Conservation (phyloP, 2,797 vertebrate species). For the Acipenser ruthenus region DNA sequence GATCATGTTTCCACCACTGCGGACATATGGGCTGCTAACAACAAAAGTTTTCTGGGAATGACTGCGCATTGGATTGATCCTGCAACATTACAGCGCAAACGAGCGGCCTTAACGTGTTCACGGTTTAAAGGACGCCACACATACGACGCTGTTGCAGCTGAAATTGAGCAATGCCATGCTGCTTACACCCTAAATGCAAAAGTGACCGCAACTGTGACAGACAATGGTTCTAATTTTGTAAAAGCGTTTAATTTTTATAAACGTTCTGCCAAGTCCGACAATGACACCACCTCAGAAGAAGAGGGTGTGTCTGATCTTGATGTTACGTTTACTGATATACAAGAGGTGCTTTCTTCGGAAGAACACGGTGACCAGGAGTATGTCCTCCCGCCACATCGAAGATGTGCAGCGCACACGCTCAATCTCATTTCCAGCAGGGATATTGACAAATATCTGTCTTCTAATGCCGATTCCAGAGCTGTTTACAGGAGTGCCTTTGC, state of each 20-base stretch:
- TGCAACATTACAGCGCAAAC: constrained; percentile 20
- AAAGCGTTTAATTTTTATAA: constrained; percentile 21
- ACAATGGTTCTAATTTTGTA: constrained; percentile 16
- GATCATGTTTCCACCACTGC: constrained; percentile 24
- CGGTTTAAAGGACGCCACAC: constrained; percentile 25
- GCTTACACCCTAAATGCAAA: constrained; percentile 23
- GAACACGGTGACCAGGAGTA: too few relatives aligned
- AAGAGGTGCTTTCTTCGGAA: too few relatives aligned
- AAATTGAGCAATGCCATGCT: constrained; percentile 21
- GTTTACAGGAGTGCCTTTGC: too few relatives aligned
- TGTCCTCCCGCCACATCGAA: too few relatives aligned
- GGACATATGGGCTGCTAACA: constrained; percentile 25
- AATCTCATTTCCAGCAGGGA: too few relatives aligned
- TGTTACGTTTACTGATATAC: too few relatives aligned
- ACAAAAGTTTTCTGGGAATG: constrained; percentile 23
- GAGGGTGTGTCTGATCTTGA: too few relatives aligned
- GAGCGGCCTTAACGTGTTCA: constrained; percentile 25
- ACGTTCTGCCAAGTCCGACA: constrained; percentile 18
- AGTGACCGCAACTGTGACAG: constrained; percentile 15
- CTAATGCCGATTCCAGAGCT: too few relatives aligned
- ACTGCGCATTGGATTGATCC: constrained; percentile 23
- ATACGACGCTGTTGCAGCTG: constrained; percentile 24
- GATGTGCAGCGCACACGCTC: too few relatives aligned
- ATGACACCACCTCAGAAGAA: too few relatives aligned
- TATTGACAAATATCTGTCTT: too few relatives aligned